A percentile compares a stretch with the other conserved stretches of the same genome.
Evolutionary conservation across 2,113 vertebrate species (phyloP).

Genomic region (Psophia crepitans): DNA sequence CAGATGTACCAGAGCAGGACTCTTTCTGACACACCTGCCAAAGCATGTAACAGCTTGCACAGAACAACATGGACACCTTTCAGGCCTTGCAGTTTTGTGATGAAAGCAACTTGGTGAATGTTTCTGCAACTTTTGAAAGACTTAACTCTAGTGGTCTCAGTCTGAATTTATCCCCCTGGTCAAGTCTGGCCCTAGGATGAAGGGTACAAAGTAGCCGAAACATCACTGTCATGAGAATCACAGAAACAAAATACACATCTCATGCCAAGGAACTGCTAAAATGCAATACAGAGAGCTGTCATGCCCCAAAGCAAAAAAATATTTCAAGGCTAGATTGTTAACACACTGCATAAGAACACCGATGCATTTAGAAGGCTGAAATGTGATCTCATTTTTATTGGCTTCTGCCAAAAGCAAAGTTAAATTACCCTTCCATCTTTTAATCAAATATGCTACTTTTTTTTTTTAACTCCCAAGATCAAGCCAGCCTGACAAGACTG

Average conservation of each 20-base stretch:
- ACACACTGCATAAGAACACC: background rate
- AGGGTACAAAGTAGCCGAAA: background rate
- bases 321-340: background rate
- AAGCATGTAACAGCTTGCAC: background rate
- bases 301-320: background rate
- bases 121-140: background rate
- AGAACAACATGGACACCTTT: background rate
- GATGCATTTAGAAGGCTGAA: background rate
- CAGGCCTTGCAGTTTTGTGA: background rate
- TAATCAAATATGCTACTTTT: background rate
- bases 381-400: background rate
- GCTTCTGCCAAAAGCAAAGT: background rate
- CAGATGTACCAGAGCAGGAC: background rate
- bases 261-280: background rate
- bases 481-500: background rate
- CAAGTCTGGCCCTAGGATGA: background rate
- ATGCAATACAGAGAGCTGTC: background rate
- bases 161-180: background rate
- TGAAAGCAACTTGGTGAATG: background rate
- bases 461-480: background rate
- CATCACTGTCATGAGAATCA: accelerated
- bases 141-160: background rate
- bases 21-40: background rate
- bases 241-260: background rate
- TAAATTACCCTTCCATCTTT: background rate